These are phyloP conservation scores for Pteria penguin DNA, from an alignment of 2,888 invertebrate species.

Conservation along the genomic window DNA sequence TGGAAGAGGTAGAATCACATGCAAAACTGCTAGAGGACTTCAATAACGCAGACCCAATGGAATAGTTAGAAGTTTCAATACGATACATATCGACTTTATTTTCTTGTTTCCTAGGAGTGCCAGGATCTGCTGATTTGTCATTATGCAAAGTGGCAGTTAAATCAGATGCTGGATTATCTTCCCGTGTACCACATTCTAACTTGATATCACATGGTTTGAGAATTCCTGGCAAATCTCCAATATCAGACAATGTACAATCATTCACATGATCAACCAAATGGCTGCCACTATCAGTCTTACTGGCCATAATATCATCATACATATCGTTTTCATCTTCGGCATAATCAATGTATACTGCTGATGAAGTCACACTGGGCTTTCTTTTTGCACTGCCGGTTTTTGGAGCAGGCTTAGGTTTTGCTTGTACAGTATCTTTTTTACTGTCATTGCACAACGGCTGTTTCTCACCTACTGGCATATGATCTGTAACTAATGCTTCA, in stretches of 20 bases:
- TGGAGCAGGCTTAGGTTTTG: not conserved
- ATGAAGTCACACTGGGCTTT: not conserved
- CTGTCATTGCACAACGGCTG: no score
- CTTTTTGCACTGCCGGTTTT: not conserved
- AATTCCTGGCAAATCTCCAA: not conserved
- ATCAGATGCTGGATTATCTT: no score
- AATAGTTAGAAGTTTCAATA: not conserved
- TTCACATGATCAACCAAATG: not conserved
- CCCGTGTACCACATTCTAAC: no score
- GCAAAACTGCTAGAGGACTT: not conserved
- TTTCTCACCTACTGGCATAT: not conserved
- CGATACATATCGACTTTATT: not conserved
- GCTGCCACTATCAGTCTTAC: not conserved
- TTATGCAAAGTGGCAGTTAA: no score
- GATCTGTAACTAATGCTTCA: not conserved
- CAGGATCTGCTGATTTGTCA: not conserved
- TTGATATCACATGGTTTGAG: not conserved
- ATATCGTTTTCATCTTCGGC: conserved; percentile 29
- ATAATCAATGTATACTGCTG: conserved; percentile 37
- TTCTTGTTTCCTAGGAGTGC: not conserved
- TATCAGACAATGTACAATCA: not conserved
- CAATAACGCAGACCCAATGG: not conserved
- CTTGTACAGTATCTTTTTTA: not conserved
- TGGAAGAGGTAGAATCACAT: not conserved
- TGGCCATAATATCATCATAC: conserved; percentile 21